These are phyloP conservation scores for Plemyria rubiginata DNA, from an alignment of 2,888 invertebrate genomes.

Conservation along the genomic window DNA sequence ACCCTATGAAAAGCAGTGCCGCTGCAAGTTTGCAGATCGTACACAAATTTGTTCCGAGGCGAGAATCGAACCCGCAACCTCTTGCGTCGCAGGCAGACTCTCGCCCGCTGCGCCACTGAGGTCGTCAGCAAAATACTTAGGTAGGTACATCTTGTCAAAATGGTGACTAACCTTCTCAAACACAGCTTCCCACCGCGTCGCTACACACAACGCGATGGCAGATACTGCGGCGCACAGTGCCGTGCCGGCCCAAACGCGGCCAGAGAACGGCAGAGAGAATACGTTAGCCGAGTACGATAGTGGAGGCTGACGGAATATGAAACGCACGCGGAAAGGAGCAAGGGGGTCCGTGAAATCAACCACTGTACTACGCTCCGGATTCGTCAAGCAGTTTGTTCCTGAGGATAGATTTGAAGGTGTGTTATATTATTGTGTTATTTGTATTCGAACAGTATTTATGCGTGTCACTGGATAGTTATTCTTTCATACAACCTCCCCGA, in stretches of 20 bases:
- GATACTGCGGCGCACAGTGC: conserved; percentile 67
- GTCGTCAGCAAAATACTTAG: too few relatives aligned
- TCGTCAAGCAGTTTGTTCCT: conserved; percentile 65
- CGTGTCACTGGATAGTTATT: too few relatives aligned
- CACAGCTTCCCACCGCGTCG: conserved; percentile 64
- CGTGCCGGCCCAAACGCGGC: conserved; percentile 85
- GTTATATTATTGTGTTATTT: too few relatives aligned
- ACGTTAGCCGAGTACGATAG: conserved; percentile 87
- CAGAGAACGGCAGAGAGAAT: conserved; percentile 86
- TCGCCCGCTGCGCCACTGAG: too few relatives aligned
- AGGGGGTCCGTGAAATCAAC: conserved; percentile 78
- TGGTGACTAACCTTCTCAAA: conserved; percentile 44
- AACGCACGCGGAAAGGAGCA: conserved; percentile 71
- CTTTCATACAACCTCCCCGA: too few relatives aligned
- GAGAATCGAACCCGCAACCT: too few relatives aligned
- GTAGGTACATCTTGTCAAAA: not conserved
- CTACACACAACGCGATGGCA: conserved; percentile 61
- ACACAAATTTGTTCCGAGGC: too few relatives aligned
- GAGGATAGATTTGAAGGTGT: conserved; percentile 18
- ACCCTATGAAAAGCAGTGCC: too few relatives aligned
- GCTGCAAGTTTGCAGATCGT: too few relatives aligned
- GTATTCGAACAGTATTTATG: too few relatives aligned
- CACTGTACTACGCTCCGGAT: conserved; percentile 56
- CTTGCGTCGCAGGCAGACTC: too few relatives aligned
- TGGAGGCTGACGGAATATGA: conserved; percentile 88